phyloP scores from a whole-genome alignment of 2,888 invertebrate genomes.

The Argyresthia goedartella region DNA sequence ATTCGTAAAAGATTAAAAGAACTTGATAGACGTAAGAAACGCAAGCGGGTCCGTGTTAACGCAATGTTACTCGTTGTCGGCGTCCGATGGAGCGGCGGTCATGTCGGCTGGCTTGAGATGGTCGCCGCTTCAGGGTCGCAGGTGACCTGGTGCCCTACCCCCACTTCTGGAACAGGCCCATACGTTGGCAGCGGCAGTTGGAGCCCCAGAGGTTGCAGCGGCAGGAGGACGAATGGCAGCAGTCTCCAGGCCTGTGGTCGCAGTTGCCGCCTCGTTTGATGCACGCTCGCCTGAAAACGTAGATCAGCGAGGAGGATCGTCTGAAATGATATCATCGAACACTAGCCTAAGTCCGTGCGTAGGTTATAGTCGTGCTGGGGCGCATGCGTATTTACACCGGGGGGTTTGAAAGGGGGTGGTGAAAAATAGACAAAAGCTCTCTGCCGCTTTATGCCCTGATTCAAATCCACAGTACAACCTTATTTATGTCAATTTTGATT shows the following conservation, averaged over 20 bases:
- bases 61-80: conserved; percentile 38
- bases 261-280: conserved; percentile 86
- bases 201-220: conserved; percentile 91
- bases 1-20: conserved; percentile 20
- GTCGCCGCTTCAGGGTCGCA: conserved; percentile 43
- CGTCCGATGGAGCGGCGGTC: conserved; percentile 56
- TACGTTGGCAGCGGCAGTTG: conserved; percentile 89
- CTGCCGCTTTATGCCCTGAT: neutral
- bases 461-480: too few relatives aligned
- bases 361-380: neutral
- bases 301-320: conserved; percentile 88
- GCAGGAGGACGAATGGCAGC: conserved; percentile 88
- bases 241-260: conserved; percentile 87
- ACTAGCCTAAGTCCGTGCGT: conserved; percentile 55
- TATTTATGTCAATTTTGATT: too few relatives aligned
- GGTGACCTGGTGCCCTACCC: conserved; percentile 62
- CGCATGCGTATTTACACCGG: too few relatives aligned
- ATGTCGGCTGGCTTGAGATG: conserved; percentile 51
- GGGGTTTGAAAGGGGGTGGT: neutral
- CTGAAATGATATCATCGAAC: conserved; percentile 75
- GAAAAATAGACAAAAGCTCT: neutral
- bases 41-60: conserved; percentile 49
- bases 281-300: conserved; percentile 89
- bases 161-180: conserved; percentile 92
- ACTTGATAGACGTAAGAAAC: conserved; percentile 25